phyloP scores from a whole-genome alignment of 2,797 vertebrate species.

The Scomberomorus guttatus region DNA sequence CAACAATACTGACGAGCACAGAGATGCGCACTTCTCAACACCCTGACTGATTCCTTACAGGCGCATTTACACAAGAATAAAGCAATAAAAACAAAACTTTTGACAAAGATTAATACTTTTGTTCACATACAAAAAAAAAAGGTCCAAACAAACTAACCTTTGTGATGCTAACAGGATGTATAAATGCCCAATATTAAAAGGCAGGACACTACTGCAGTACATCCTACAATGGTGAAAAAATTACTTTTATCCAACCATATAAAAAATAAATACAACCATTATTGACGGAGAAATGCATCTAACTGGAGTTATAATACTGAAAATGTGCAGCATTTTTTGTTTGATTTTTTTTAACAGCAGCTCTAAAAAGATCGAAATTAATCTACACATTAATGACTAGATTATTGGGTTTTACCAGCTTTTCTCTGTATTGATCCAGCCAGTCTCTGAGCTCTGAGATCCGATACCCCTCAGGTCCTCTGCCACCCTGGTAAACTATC shows the following conservation, averaged over 20 bases:
- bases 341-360: conserved; percentile 63
- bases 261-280: conserved; percentile 70
- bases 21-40: conserved; percentile 61
- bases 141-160: conserved; percentile 47
- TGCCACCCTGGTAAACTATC: conserved; percentile 95
- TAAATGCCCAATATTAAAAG: conserved; percentile 23
- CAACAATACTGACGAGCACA: conserved; percentile 87
- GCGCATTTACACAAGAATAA: conserved; percentile 35
- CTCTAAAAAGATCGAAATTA: conserved; percentile 49
- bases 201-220: conserved; percentile 29
- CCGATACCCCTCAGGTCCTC: conserved; percentile 95
- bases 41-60: conserved; percentile 27
- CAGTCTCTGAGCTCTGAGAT: conserved; percentile 94
- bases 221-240: conserved; percentile 30
- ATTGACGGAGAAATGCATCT: conserved; percentile 15
- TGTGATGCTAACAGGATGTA: conserved; percentile 38
- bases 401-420: conserved; percentile 75
- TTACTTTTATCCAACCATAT: conserved; percentile 41
- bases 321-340: conserved; percentile 48
- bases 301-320: conserved; percentile 58
- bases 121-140: conserved; percentile 37
- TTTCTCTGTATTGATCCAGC: conserved; percentile 90
- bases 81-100: conserved; percentile 35
- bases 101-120: conserved; percentile 43
- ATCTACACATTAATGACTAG: conserved; percentile 88